phyloP scores from a whole-genome alignment of 2,797 vertebrate genomes.

The Rhinophrynus dorsalis region DNA sequence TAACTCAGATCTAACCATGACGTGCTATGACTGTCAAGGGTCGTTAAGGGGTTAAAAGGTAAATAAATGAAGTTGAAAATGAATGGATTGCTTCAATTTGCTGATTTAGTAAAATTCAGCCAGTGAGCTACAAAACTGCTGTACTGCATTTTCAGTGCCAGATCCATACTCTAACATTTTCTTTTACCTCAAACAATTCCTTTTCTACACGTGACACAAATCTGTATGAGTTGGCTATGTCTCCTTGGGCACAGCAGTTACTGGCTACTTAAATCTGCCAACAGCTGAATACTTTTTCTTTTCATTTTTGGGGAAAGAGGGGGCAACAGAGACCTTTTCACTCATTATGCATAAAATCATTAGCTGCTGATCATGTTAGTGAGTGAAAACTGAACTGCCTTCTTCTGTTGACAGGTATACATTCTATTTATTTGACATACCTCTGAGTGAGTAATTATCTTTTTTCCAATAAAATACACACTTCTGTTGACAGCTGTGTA shows the following conservation, averaged over 20 bases:
- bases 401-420: constrained; percentile 35
- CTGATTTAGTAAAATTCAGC: too few species aligned
- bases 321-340: constrained; percentile 18
- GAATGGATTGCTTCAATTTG: too few species aligned
- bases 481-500: constrained; percentile 26
- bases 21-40: too few species aligned
- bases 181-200: neutral
- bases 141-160: too few species aligned
- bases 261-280: constrained; percentile 29
- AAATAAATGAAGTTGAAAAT: too few species aligned
- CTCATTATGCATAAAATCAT: constrained; percentile 20
- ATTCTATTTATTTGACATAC: constrained; percentile 37
- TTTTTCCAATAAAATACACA: constrained; percentile 20
- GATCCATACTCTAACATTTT: too few species aligned
- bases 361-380: constrained; percentile 1
- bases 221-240: constrained; percentile 14
- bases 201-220: constrained; percentile 15
- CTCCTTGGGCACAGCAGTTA: constrained; percentile 15
- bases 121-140: too few species aligned
- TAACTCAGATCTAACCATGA: too few species aligned
- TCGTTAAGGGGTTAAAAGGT: too few species aligned
- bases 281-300: constrained; percentile 14
- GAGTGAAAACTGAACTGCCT: constrained; percentile 20
- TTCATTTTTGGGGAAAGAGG: constrained; percentile 20
- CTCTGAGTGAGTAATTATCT: constrained; percentile 35